These are phyloP conservation scores for Montipora cactus DNA, from an alignment of 64 coral and sea anemone species.

Conservation along the genomic window DNA sequence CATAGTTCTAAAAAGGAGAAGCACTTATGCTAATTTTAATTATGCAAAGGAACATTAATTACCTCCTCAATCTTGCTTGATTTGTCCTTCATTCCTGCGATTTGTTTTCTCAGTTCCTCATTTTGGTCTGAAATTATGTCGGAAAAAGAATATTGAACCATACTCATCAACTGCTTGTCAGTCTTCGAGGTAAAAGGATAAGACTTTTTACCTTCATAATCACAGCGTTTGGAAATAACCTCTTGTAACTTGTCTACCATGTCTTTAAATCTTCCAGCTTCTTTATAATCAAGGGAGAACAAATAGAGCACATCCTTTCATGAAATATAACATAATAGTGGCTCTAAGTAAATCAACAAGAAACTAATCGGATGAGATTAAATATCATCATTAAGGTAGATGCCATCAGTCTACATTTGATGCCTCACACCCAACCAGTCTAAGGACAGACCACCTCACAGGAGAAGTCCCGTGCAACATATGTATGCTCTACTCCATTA, in stretches of 20 bases:
- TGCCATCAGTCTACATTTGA: no score
- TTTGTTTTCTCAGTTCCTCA: conserved; percentile 9
- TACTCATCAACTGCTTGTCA: not conserved
- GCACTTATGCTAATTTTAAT: no score
- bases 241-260: conserved; percentile 43
- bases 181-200: not conserved
- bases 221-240: conserved; percentile 34
- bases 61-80: conserved; percentile 3
- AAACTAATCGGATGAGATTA: no score
- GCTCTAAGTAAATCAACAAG: no score
- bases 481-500: no score
- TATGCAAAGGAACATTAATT: not conserved
- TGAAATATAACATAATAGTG: no score
- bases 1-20: not conserved
- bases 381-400: no score
- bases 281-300: not conserved
- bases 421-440: no score
- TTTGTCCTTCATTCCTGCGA: conserved; percentile 3
- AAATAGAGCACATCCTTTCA: no score
- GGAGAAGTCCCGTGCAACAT: no score
- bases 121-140: conserved; percentile 1
- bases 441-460: no score
- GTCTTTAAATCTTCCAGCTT: conserved; percentile 30
- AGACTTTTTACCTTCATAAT: conserved; percentile 21
- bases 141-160: not conserved